Evolutionary conservation across 2,113 vertebrate species (phyloP).

Genomic region (Camelus dromedarius): DNA sequence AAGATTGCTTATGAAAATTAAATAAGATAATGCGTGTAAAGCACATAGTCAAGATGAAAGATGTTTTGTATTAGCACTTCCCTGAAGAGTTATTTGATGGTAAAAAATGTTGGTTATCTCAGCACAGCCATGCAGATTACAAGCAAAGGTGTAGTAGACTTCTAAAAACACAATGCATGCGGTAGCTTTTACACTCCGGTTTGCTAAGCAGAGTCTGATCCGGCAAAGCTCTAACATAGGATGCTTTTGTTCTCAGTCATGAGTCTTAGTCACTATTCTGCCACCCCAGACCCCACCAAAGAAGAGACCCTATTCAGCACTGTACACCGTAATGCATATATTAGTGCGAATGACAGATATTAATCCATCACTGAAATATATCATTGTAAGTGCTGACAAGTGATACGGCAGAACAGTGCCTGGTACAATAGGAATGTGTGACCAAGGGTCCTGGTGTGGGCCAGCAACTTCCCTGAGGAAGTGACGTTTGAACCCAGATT

Average conservation of each 20-base stretch:
- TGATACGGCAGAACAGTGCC: background rate
- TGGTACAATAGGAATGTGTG: background rate
- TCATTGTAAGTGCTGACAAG: background rate
- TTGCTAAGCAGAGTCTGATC: background rate
- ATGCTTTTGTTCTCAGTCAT: background rate
- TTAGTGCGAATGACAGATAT: background rate
- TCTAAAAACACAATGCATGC: background rate
- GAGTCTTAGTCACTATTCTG: background rate
- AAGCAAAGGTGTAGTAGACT: background rate
- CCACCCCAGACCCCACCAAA: accelerated
- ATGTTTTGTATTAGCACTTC: background rate
- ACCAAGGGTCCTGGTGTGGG: background rate
- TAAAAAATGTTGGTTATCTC: slow-evolving; percentile 20
- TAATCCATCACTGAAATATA: background rate
- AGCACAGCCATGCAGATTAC: background rate
- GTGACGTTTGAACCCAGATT: slow-evolving; percentile 64
- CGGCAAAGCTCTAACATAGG: background rate
- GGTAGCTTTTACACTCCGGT: background rate
- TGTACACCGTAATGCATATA: background rate
- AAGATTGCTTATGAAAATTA: slow-evolving; percentile 4
- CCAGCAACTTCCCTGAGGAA: slow-evolving; percentile 3
- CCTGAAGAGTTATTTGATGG: background rate
- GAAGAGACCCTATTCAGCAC: background rate
- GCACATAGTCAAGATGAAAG: background rate
- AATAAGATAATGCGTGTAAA: background rate